Percentiles rank a stretch among this genome's conserved stretches.
phyloP scores from a whole-genome alignment of 2,113 vertebrate genomes.

The Scortum barcoo region DNA sequence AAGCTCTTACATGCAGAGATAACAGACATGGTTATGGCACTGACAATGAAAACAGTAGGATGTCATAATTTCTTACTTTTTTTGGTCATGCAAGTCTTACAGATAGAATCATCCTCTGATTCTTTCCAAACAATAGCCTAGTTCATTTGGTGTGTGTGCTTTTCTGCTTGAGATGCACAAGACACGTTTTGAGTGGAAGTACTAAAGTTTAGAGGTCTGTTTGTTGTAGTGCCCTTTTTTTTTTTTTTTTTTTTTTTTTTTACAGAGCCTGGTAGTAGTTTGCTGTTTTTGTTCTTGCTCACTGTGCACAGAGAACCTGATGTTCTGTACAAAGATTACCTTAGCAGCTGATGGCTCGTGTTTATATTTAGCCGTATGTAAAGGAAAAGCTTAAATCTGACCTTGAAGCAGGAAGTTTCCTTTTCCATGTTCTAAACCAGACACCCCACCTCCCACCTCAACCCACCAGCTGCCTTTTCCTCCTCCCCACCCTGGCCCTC shows the following conservation, averaged over 20 bases:
- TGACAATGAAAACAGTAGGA: not conserved
- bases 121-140: not conserved
- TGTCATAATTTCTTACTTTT: not conserved
- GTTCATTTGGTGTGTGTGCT: not conserved
- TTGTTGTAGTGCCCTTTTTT: not conserved
- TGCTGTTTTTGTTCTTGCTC: not conserved
- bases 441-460: not conserved
- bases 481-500: not conserved
- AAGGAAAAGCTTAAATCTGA: not conserved
- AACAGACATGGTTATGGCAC: not conserved
- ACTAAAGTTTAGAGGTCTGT: too few relatives aligned
- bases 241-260: not conserved
- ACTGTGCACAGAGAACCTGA: not conserved
- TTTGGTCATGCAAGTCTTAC: not conserved
- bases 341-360: not conserved
- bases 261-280: not conserved
- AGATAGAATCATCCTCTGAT: too few relatives aligned
- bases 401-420: conserved; percentile 34
- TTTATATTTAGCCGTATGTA: not conserved
- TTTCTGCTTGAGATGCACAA: not conserved
- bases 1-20: not conserved
- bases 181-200: too few relatives aligned
- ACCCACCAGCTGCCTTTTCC: not conserved
- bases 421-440: conserved; percentile 20
- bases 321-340: not conserved